phyloP scores from a whole-genome alignment of 1,140 invertebrate genomes.

The Psilanteris sp. region DNA sequence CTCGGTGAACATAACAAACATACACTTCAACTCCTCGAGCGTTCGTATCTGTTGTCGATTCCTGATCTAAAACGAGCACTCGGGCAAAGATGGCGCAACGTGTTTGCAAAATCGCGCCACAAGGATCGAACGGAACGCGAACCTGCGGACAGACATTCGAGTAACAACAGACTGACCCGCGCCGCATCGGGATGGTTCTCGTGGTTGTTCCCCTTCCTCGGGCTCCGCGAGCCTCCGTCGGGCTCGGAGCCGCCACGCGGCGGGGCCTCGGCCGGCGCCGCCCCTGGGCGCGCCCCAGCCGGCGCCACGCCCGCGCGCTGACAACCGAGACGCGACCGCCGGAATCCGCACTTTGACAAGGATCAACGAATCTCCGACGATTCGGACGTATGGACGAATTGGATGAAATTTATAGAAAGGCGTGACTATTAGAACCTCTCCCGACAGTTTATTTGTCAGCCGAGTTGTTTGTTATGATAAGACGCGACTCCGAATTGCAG shows the following conservation, averaged over 20 bases:
- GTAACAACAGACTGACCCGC: slow-evolving; percentile 79
- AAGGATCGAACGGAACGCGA: slow-evolving; percentile 61
- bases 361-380: slow-evolving; percentile 40
- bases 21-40: slow-evolving; percentile 11
- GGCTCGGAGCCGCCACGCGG: slow-evolving; percentile 73
- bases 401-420: slow-evolving; percentile 50
- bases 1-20: slow-evolving; percentile 12
- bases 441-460: slow-evolving; percentile 32
- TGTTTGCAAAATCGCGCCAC: slow-evolving; percentile 68
- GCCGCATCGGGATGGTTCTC: slow-evolving; percentile 76
- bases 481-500: neutral
- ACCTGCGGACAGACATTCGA: slow-evolving; percentile 67
- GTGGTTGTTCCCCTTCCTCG: slow-evolving; percentile 64
- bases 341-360: slow-evolving; percentile 21
- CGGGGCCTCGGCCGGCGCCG: slow-evolving; percentile 71
- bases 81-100: slow-evolving; percentile 28
- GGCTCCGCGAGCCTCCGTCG: slow-evolving; percentile 57
- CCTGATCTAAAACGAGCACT: slow-evolving; percentile 12
- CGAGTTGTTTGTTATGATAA: slow-evolving; percentile 23
- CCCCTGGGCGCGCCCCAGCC: slow-evolving; percentile 66
- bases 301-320: slow-evolving; percentile 59
- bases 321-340: slow-evolving; percentile 48
- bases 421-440: slow-evolving; percentile 44
- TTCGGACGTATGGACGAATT: slow-evolving; percentile 44
- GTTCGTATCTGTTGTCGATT: neutral